Conservation (phyloP, 1,140 invertebrate species). For the Caenorhabditis latens region DNA sequence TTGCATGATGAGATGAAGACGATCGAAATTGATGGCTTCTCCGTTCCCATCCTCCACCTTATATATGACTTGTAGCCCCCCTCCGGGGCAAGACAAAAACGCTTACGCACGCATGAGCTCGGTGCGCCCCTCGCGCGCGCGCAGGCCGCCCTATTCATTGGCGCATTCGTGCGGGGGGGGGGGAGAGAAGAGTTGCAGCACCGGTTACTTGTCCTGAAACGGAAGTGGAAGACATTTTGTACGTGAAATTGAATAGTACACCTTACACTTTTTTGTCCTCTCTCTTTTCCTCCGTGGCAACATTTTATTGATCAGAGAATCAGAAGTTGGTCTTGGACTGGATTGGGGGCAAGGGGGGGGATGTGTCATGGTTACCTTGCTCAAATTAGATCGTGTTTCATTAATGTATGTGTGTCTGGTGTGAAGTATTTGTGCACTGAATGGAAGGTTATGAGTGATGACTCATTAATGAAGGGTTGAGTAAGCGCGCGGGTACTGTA, state of each 20-base stretch:
- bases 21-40: constrained; percentile 48
- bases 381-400: background rate
- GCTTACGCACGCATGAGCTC: background rate
- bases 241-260: constrained; percentile 53
- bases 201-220: constrained; percentile 54
- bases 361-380: background rate
- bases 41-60: constrained; percentile 46
- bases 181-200: background rate
- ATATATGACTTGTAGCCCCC: background rate
- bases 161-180: constrained; percentile 18
- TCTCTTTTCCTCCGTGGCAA: background rate
- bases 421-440: background rate
- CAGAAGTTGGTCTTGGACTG: background rate
- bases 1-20: constrained; percentile 45
- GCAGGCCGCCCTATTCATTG: constrained; percentile 50
- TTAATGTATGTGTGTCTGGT: background rate
- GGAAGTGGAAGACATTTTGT: constrained; percentile 44
- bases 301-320: background rate
- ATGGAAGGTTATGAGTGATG: background rate
- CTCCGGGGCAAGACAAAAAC: constrained; percentile 27
- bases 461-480: background rate
- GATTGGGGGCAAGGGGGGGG: background rate
- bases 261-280: background rate
- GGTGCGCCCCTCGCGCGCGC: background rate
- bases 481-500: too few species aligned